A percentile compares a stretch with the other conserved stretches of the same genome.
phyloP scores from a whole-genome alignment of 2,888 invertebrate species.

The Dilophus febrilis region DNA sequence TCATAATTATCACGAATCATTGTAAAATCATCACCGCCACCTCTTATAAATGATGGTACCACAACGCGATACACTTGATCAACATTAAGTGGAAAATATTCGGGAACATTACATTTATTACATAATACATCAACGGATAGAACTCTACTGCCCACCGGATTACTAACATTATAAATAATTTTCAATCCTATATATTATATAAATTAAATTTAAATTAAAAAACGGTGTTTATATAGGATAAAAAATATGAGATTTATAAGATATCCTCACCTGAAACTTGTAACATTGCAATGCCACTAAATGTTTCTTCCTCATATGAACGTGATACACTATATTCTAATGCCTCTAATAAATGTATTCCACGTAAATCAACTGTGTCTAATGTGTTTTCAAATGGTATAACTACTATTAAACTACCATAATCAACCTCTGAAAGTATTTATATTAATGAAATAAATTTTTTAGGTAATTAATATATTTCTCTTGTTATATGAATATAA shows the following conservation, averaged over 20 bases:
- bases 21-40: conserved; percentile 52
- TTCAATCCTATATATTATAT: conserved; percentile 31
- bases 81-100: conserved; percentile 38
- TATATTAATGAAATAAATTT: too few species aligned
- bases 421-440: too few species aligned
- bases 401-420: conserved; percentile 35
- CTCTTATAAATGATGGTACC: conserved; percentile 40
- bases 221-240: background rate
- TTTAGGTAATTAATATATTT: too few species aligned
- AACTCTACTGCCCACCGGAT: conserved; percentile 41
- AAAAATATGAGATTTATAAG: background rate
- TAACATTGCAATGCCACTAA: conserved; percentile 34
- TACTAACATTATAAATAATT: conserved; percentile 40
- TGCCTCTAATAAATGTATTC: conserved; percentile 42
- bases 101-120: conserved; percentile 43
- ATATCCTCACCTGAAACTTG: conserved; percentile 45
- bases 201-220: background rate
- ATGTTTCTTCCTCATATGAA: conserved; percentile 24
- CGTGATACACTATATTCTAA: conserved; percentile 38
- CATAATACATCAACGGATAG: conserved; percentile 39
- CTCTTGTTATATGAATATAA: conserved; percentile 4
- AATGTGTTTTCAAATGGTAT: conserved; percentile 64
- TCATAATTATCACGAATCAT: conserved; percentile 27
- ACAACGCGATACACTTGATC: conserved; percentile 43
- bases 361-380: conserved; percentile 50